Percentiles rank a stretch among this genome's conserved stretches.
Conservation (phyloP, 2,113 vertebrate genomes). For the Falcunculus frontatus region DNA sequence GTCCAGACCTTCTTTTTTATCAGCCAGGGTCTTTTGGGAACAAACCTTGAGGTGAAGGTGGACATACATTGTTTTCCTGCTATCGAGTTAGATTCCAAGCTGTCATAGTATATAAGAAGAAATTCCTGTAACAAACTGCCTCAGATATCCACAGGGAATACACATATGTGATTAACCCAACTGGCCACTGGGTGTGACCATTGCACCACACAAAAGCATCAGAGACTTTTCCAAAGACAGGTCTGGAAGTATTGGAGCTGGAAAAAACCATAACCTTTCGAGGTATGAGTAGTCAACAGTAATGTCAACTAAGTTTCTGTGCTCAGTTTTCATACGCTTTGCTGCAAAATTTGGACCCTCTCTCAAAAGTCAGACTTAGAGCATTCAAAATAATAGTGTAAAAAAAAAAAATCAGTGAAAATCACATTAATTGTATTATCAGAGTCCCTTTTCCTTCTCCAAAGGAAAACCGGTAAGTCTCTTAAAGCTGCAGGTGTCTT, state of each 20-base stretch:
- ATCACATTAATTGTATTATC: not conserved
- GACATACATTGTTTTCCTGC: not conserved
- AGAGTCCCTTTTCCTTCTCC: not conserved
- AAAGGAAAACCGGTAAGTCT: not conserved
- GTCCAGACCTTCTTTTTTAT: conserved; percentile 11
- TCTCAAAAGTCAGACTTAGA: not conserved
- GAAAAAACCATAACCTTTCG: not conserved
- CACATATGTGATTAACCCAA: conserved; percentile 59
- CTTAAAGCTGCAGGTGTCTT: not conserved
- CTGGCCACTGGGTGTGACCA: conserved; percentile 76
- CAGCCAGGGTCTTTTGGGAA: not conserved
- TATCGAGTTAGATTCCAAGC: not conserved
- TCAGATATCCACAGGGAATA: conserved; percentile 56
- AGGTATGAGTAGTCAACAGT: not conserved
- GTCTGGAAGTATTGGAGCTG: not conserved
- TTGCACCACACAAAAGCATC: conserved; percentile 61
- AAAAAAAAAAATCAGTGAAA: not conserved
- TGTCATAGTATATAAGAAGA: not conserved
- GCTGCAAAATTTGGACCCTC: not conserved
- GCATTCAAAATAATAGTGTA: not conserved
- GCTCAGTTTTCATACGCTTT: not conserved
- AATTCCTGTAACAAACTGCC: conserved; percentile 23
- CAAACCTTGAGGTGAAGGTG: conserved; percentile 21
- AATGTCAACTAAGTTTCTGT: not conserved
- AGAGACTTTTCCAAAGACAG: not conserved